phyloP scores from a whole-genome alignment of 2,797 vertebrate species.

The Harpagifer antarcticus region DNA sequence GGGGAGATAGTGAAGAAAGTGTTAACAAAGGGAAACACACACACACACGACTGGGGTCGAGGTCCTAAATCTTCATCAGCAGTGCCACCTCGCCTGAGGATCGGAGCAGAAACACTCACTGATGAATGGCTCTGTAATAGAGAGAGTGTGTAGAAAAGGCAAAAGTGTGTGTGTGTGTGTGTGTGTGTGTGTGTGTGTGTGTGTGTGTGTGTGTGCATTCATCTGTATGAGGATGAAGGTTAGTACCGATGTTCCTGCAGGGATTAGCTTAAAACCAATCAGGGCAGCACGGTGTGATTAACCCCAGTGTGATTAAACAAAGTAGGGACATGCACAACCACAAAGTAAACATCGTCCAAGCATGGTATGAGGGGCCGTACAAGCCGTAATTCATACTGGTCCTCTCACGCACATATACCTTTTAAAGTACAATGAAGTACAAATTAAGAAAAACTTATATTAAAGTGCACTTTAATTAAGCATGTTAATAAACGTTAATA shows the following conservation, averaged over 20 bases:
- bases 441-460: too few relatives aligned
- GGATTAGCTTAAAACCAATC: constrained; percentile 59
- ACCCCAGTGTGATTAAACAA: constrained; percentile 45
- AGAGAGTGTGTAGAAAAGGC: constrained; percentile 20
- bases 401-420: too few relatives aligned
- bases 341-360: constrained; percentile 15
- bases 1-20: constrained; percentile 23
- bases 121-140: constrained; percentile 60
- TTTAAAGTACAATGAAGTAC: too few relatives aligned
- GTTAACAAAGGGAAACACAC: constrained; percentile 27
- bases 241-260: constrained; percentile 38
- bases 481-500: too few relatives aligned
- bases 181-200: constrained; percentile 21
- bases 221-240: constrained; percentile 44
- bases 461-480: too few relatives aligned
- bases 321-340: constrained; percentile 18
- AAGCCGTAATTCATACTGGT: too few relatives aligned
- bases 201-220: constrained; percentile 25
- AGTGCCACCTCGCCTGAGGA: constrained; percentile 46
- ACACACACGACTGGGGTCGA: constrained; percentile 15
- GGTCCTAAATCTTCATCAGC: constrained; percentile 74
- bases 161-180: constrained; percentile 18
- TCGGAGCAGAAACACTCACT: constrained; percentile 59
- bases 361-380: not conserved
- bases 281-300: constrained; percentile 44